Conservation (phyloP, 53 echinoderm and acorn worm species). For the Antedon mediterranea region DNA sequence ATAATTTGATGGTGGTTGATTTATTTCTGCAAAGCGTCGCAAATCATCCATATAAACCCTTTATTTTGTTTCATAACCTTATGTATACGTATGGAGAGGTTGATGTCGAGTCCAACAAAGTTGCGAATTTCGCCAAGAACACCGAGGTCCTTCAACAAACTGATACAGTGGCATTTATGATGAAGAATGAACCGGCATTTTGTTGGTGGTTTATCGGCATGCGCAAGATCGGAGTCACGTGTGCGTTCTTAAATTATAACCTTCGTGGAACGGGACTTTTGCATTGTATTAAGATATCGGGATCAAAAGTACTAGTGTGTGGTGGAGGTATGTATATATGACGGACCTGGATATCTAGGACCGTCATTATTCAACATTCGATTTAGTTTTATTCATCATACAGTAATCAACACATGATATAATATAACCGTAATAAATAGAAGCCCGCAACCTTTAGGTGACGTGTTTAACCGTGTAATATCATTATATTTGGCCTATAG, state of each 20-base stretch:
- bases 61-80: slow-evolving; percentile 42
- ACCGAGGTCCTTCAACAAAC: slow-evolving; percentile 14
- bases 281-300: slow-evolving; percentile 56
- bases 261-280: slow-evolving; percentile 42
- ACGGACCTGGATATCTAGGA: too few relatives aligned
- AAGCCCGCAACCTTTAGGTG: too few relatives aligned
- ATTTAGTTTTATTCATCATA: too few relatives aligned
- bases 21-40: slow-evolving; percentile 25
- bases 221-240: slow-evolving; percentile 40
- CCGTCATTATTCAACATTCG: too few relatives aligned
- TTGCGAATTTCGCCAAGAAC: slow-evolving; percentile 32
- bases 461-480: too few relatives aligned
- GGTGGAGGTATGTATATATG: slow-evolving; percentile 35
- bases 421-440: too few relatives aligned
- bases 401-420: too few relatives aligned
- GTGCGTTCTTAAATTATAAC: slow-evolving; percentile 52
- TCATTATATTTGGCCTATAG: too few relatives aligned
- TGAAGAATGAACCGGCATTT: slow-evolving; percentile 68
- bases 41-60: slow-evolving; percentile 26
- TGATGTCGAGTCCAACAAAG: slow-evolving; percentile 26
- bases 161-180: slow-evolving; percentile 54
- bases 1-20: slow-evolving; percentile 18
- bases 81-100: slow-evolving; percentile 51
- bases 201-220: slow-evolving; percentile 45
- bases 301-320: slow-evolving; percentile 29